Conservation (phyloP, 2,797 vertebrate genomes). For the Sus cebifrons region DNA sequence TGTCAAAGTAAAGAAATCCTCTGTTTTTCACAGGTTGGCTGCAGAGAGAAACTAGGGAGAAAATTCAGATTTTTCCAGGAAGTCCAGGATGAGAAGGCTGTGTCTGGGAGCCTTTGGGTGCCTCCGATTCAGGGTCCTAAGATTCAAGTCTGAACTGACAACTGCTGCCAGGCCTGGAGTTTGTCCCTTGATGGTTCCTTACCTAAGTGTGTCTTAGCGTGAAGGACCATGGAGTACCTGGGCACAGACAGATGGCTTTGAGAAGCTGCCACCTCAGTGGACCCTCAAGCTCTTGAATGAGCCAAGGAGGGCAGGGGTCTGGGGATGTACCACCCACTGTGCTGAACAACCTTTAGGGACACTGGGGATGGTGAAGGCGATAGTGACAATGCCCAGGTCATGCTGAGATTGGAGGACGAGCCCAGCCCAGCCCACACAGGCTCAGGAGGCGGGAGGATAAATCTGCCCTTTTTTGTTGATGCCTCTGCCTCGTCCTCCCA, state of each 20-base stretch:
- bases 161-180: not conserved
- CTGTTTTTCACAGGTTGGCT: not conserved
- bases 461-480: slow-evolving; percentile 82
- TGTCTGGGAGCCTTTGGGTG: not conserved
- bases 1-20: not conserved
- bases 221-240: accelerated
- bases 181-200: not conserved
- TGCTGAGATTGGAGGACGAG: slow-evolving; percentile 23
- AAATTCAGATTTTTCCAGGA: not conserved
- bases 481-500: slow-evolving; percentile 71
- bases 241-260: not conserved
- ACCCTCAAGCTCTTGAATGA: not conserved
- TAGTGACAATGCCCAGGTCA: not conserved
- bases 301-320: not conserved
- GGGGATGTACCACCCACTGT: not conserved
- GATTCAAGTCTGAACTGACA: not conserved
- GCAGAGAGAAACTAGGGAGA: not conserved
- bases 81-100: not conserved
- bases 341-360: not conserved
- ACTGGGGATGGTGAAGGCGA: not conserved
- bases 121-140: accelerated
- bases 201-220: accelerated
- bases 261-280: not conserved
- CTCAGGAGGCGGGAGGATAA: slow-evolving; percentile 73
- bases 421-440: not conserved